A percentile compares a stretch with the other conserved stretches of the same genome.
phyloP scores from a whole-genome alignment of 2,888 invertebrate genomes.

The Hirtodrosophila trivittata region DNA sequence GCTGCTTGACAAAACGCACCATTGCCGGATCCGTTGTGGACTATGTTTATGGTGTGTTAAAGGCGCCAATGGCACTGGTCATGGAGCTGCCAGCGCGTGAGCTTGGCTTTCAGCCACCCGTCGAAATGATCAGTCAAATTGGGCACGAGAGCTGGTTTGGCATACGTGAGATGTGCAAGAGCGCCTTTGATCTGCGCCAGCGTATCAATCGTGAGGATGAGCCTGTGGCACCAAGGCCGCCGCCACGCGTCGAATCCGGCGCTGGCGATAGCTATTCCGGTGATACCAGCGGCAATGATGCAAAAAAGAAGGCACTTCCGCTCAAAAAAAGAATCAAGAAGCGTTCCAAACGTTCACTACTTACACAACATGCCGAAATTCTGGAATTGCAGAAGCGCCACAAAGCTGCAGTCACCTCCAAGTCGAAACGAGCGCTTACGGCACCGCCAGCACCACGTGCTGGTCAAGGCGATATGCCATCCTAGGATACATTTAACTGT shows the following conservation, averaged over 20 bases:
- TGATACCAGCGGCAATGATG: not conserved
- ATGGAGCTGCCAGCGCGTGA: conserved; percentile 82
- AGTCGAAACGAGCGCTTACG: conserved; percentile 15
- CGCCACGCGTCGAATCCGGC: too few relatives aligned
- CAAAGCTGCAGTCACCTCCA: not conserved
- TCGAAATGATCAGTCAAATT: conserved; percentile 78
- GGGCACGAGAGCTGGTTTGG: conserved; percentile 83
- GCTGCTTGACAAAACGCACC: conserved; percentile 75
- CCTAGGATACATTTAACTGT: not conserved
- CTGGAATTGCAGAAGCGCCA: conserved; percentile 40
- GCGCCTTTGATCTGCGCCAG: conserved; percentile 66
- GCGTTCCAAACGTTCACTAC: conserved; percentile 48
- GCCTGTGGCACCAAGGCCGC: conserved; percentile 33
- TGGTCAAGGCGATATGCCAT: conserved; percentile 33
- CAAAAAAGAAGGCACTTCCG: conserved; percentile 11
- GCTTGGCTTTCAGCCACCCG: conserved; percentile 82
- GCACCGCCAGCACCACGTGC: conserved; percentile 6
- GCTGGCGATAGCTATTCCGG: too few relatives aligned
- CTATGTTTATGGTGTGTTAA: conserved; percentile 81
- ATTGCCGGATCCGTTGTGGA: conserved; percentile 83
- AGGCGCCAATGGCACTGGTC: conserved; percentile 81
- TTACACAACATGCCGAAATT: conserved; percentile 43
- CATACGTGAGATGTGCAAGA: conserved; percentile 83
- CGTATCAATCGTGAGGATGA: conserved; percentile 56
- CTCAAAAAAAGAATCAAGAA: conserved; percentile 43